Percentiles rank a stretch among this genome's conserved stretches.
These are phyloP conservation scores for mouse (Mus musculus) DNA, from an alignment of 2,113 vertebrate genomes.

Conservation along the genomic window DNA sequence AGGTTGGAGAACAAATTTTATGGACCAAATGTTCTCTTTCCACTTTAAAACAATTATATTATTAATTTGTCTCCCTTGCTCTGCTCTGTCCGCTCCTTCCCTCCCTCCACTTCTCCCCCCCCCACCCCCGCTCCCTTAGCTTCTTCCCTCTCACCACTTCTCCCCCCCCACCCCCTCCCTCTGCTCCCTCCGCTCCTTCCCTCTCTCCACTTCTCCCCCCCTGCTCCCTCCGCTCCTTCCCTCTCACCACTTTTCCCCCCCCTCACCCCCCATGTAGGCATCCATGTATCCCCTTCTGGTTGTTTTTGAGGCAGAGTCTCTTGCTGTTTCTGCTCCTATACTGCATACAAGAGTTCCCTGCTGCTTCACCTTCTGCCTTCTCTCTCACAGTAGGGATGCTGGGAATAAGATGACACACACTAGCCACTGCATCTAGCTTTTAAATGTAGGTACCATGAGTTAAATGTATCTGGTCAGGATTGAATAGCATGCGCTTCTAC, in stretches of 20 bases:
- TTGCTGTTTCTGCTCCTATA: neutral
- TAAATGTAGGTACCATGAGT: neutral
- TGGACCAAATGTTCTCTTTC: neutral
- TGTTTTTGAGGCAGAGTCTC: neutral
- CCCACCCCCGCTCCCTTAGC: too few species aligned
- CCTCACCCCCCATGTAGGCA: rapidly evolving
- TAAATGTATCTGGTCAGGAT: neutral
- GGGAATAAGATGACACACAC: neutral
- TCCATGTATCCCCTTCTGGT: too few species aligned
- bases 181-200: too few species aligned
- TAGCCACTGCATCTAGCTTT: neutral
- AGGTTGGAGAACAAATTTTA: neutral
- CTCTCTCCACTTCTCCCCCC: rapidly evolving
- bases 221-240: too few species aligned
- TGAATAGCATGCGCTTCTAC: too few species aligned
- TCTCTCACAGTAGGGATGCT: neutral
- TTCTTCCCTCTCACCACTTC: too few species aligned
- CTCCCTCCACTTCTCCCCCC: neutral
- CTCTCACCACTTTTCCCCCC: rapidly evolving
- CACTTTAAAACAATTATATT: neutral
- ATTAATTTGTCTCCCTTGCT: neutral
- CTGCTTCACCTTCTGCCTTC: too few species aligned
- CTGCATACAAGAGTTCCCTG: neutral
- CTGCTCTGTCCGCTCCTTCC: neutral
- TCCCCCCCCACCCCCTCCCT: rapidly evolving